Evolutionary conservation across 2,113 vertebrate genomes (phyloP).

Genomic region (Sitta europaea): DNA sequence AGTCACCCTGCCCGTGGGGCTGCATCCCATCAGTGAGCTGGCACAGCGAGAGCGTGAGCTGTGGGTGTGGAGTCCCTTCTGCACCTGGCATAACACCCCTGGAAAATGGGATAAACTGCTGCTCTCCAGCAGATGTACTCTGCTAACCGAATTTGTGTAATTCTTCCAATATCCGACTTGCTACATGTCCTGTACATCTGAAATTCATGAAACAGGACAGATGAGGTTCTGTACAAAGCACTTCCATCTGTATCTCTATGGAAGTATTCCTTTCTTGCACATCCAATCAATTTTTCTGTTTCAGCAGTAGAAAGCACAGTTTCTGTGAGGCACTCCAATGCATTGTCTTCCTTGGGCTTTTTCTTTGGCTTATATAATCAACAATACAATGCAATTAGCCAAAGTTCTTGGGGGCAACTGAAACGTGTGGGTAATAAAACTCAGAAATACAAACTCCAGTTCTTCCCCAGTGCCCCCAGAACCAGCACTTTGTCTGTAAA

Average conservation of each 20-base stretch:
- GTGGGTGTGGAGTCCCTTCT: background rate
- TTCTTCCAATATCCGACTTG: background rate
- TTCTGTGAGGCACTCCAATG: background rate
- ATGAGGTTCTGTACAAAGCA: background rate
- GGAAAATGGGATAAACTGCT: background rate
- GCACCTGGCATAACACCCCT: background rate
- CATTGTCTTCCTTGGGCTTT: background rate
- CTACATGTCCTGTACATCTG: background rate
- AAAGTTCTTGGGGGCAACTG: background rate
- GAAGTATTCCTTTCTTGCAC: background rate
- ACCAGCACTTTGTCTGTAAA: background rate
- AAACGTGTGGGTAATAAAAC: background rate
- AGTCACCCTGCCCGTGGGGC: background rate
- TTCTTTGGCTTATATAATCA: background rate
- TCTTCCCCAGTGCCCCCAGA: background rate
- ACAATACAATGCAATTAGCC: background rate
- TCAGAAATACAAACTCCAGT: background rate
- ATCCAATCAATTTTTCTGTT: background rate
- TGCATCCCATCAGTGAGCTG: background rate
- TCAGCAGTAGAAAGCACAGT: background rate
- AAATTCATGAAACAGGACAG: background rate
- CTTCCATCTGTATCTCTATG: background rate
- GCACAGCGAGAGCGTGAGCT: background rate
- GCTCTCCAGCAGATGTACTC: background rate
- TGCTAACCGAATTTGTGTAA: background rate